phyloP scores from a whole-genome alignment of 64 coral and sea anemone species.

The Actinia tenebrosa region DNA sequence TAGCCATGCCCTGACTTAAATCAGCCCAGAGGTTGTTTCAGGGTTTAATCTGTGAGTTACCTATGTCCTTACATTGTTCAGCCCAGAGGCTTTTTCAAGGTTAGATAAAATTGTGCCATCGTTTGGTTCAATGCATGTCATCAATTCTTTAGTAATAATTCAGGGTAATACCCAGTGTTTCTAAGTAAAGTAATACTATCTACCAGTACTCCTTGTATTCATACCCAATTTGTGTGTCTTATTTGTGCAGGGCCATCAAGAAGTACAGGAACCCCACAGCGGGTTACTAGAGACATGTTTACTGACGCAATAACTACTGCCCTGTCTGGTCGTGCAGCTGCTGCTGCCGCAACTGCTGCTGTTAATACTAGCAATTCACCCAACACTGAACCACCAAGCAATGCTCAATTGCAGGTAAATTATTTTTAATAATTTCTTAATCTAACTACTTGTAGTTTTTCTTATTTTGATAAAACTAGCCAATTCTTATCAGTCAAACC shows the following conservation, averaged over 20 bases:
- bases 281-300: constrained; percentile 61
- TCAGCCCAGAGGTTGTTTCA: too few relatives aligned
- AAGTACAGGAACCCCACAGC: constrained; percentile 19
- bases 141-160: too few relatives aligned
- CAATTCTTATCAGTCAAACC: neutral
- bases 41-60: neutral
- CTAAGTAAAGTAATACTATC: too few relatives aligned
- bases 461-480: neutral
- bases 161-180: too few relatives aligned
- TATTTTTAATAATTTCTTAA: neutral
- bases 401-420: constrained; percentile 69
- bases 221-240: too few relatives aligned
- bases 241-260: constrained; percentile 46
- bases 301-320: constrained; percentile 53
- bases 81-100: too few relatives aligned
- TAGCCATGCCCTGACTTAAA: too few relatives aligned
- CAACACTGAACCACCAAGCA: neutral
- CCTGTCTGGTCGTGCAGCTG: neutral
- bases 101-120: too few relatives aligned
- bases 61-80: neutral
- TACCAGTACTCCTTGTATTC: too few relatives aligned
- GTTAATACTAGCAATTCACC: neutral
- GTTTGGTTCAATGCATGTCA: too few relatives aligned
- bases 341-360: neutral
- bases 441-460: neutral